Conservation (phyloP, 2,888 invertebrate species). For the Ichneumon xanthorius region DNA sequence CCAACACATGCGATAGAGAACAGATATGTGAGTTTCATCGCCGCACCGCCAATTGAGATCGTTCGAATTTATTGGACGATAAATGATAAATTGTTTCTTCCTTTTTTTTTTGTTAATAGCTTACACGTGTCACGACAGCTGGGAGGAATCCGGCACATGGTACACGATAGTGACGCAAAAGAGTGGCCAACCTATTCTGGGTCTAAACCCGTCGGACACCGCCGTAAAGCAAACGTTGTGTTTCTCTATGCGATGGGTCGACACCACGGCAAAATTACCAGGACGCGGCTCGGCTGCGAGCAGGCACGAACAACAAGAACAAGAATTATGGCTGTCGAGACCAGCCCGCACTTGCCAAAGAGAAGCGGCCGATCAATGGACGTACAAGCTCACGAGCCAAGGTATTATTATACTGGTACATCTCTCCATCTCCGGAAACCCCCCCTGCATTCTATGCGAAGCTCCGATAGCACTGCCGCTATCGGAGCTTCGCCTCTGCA, state of each 20-base stretch:
- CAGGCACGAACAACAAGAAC: constrained; percentile 75
- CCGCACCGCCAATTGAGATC: not conserved
- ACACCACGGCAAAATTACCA: constrained; percentile 73
- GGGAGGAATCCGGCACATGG: constrained; percentile 88
- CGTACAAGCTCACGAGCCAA: constrained; percentile 81
- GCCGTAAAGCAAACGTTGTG: constrained; percentile 74
- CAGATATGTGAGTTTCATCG: constrained; percentile 70
- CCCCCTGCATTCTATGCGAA: constrained; percentile 5
- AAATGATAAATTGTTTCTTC: not conserved
- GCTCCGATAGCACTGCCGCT: not conserved
- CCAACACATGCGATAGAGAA: constrained; percentile 80
- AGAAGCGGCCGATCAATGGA: constrained; percentile 76
- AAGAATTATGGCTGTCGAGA: constrained; percentile 80
- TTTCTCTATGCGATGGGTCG: constrained; percentile 80
- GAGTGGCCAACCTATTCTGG: constrained; percentile 72
- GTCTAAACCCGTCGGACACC: constrained; percentile 68
- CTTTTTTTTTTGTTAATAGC: constrained; percentile 79
- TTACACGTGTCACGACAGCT: constrained; percentile 91
- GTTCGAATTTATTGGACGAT: not conserved
- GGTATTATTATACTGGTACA: constrained; percentile 73
- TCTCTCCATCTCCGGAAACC: not conserved
- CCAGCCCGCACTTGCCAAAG: constrained; percentile 80
- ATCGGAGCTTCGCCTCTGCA: too few relatives aligned
- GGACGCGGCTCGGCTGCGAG: constrained; percentile 75
- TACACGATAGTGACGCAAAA: constrained; percentile 89